A percentile compares a stretch with the other conserved stretches of the same genome.
Evolutionary conservation across 2,113 vertebrate species (phyloP).

Genomic region (Poecilia latipinna): DNA sequence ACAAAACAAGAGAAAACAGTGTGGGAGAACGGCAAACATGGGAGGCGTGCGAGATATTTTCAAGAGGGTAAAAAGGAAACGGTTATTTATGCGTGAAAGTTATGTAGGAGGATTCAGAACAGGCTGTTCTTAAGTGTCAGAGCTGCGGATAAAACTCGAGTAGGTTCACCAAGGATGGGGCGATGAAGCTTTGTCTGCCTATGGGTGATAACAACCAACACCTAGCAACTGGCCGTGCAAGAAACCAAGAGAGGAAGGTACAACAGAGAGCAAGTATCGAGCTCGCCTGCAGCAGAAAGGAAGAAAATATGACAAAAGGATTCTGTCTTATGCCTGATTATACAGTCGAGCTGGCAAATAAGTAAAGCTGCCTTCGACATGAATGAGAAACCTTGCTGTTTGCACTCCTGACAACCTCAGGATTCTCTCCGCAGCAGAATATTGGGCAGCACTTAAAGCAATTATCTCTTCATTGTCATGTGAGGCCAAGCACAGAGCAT

Average conservation of each 20-base stretch:
- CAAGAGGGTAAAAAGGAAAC: constrained; percentile 16
- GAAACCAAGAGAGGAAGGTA: background rate
- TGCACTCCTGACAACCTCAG: constrained; percentile 29
- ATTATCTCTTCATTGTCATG: constrained; percentile 61
- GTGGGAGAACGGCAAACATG: constrained; percentile 45
- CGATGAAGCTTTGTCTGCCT: constrained; percentile 29
- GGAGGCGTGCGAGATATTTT: constrained; percentile 22
- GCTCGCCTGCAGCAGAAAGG: background rate
- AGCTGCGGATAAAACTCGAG: constrained; percentile 29
- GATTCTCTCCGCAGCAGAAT: constrained; percentile 51
- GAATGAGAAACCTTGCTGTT: constrained; percentile 37
- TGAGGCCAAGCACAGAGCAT: constrained; percentile 56
- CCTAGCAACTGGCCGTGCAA: constrained; percentile 24
- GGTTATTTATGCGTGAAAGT: constrained; percentile 28
- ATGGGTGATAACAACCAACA: constrained; percentile 35
- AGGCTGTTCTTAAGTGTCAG: constrained; percentile 10
- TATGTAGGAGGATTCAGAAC: constrained; percentile 27
- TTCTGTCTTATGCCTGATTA: background rate
- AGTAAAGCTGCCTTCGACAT: constrained; percentile 17
- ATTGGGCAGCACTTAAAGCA: constrained; percentile 58
- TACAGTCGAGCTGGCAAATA: constrained; percentile 1
- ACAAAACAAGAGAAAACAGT: constrained; percentile 33
- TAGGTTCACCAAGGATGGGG: constrained; percentile 19
- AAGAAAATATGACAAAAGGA: constrained; percentile 13
- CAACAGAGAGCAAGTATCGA: constrained; percentile 3